Percentiles rank a stretch among this genome's conserved stretches.
phyloP scores from a whole-genome alignment of 2,888 invertebrate species.

The Andrena minutula region DNA sequence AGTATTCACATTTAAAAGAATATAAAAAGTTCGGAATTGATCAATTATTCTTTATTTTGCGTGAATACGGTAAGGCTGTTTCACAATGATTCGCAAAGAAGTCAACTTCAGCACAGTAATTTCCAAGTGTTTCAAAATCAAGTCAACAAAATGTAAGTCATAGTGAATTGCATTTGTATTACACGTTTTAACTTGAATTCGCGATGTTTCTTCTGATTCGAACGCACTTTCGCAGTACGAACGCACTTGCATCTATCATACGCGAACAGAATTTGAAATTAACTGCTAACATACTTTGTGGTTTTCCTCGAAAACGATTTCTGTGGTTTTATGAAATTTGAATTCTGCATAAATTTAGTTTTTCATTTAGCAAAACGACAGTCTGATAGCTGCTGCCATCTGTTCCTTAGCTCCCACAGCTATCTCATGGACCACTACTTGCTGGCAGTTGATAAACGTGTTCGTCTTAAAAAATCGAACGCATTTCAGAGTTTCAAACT shows the following conservation, averaged over 20 bases:
- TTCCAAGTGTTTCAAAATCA: not conserved
- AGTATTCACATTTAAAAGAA: not conserved
- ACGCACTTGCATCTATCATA: not conserved
- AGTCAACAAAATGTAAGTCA: not conserved
- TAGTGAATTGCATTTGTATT: not conserved
- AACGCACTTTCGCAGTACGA: not conserved
- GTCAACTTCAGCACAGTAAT: not conserved
- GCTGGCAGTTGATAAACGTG: not conserved
- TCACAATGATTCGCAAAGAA: no score
- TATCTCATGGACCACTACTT: not conserved
- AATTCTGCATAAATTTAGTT: not conserved
- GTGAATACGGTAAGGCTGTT: no score
- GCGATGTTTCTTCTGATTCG: not conserved
- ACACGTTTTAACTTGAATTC: not conserved
- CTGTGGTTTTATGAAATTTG: not conserved
- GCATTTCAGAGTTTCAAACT: no score
- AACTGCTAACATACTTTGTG: not conserved
- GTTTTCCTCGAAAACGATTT: not conserved
- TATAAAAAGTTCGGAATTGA: not conserved
- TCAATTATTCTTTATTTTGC: no score
- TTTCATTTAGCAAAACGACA: not conserved
- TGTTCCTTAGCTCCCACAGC: not conserved
- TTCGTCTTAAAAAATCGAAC: no score
- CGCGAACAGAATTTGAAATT: not conserved
- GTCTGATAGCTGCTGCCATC: constrained; percentile 1